A percentile compares a stretch with the other conserved stretches of the same genome.
Evolutionary conservation across 2,888 invertebrate genomes (phyloP).

Genomic region (Erebia ligea): DNA sequence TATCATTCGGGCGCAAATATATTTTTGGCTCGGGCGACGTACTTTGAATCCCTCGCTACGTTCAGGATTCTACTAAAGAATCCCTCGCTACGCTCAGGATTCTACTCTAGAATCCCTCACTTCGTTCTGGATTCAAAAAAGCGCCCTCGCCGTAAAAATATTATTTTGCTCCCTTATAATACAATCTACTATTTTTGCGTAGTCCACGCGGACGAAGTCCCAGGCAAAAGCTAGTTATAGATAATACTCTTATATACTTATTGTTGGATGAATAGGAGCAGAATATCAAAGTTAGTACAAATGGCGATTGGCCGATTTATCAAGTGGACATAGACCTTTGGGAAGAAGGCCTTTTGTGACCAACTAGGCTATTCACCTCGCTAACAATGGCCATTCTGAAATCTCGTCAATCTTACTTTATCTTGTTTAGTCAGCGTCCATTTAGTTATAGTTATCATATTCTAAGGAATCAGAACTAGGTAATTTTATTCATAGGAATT

Average conservation of each 20-base stretch:
- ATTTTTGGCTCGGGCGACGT: too few relatives aligned
- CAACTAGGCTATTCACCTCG: neutral
- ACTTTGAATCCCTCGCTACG: too few relatives aligned
- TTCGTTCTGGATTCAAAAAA: too few relatives aligned
- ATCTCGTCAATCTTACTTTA: constrained; percentile 21
- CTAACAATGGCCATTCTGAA: constrained; percentile 2
- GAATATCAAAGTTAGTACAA: constrained; percentile 15
- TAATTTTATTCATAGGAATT: neutral
- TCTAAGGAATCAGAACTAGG: neutral
- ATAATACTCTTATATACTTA: neutral
- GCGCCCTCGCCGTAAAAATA: too few relatives aligned
- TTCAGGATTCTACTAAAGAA: too few relatives aligned
- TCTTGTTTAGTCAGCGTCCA: constrained; percentile 12
- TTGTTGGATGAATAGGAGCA: neutral
- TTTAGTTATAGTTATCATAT: neutral
- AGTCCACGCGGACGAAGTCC: too few relatives aligned
- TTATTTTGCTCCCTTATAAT: too few relatives aligned
- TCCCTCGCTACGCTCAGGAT: too few relatives aligned
- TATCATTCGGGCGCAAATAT: too few relatives aligned
- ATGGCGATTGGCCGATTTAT: constrained; percentile 15
- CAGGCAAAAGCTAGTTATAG: too few relatives aligned
- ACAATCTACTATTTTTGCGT: too few relatives aligned
- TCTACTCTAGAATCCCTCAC: too few relatives aligned
- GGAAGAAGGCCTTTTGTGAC: constrained; percentile 8
- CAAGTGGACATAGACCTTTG: constrained; percentile 15